Percentiles rank a stretch among this genome's conserved stretches.
phyloP scores from a whole-genome alignment of 1,140 invertebrate species.

The Sycophila sp. region DNA sequence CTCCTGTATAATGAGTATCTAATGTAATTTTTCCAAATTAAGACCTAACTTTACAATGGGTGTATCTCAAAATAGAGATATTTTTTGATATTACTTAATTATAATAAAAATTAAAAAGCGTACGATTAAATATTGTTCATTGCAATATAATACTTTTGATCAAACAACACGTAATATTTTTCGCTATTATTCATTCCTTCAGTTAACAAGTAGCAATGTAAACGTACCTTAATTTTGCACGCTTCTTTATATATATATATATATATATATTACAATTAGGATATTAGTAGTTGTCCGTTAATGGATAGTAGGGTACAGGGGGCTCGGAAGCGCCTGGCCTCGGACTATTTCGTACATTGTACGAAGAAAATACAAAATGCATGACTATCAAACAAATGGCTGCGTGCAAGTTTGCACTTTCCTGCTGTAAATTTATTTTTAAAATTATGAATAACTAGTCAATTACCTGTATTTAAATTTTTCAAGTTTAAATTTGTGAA shows the following conservation, averaged over 20 bases:
- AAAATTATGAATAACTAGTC: not conserved
- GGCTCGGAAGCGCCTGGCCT: constrained; percentile 10
- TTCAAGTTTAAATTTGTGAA: not conserved
- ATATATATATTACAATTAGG: constrained; percentile 32
- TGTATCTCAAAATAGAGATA: too few relatives aligned
- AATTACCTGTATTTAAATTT: too few relatives aligned
- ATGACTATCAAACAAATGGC: constrained; percentile 38
- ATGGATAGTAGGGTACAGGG: constrained; percentile 2
- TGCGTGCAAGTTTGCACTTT: constrained; percentile 8
- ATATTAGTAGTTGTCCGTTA: constrained; percentile 26
- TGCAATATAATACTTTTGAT: constrained; percentile 15
- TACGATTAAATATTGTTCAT: constrained; percentile 26
- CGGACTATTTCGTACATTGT: constrained; percentile 9
- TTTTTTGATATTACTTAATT: too few relatives aligned
- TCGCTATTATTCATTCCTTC: not conserved
- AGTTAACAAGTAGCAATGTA: not conserved
- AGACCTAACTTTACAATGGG: too few relatives aligned
- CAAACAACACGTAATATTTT: constrained; percentile 25
- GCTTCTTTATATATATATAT: constrained; percentile 17
- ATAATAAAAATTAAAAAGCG: not conserved
- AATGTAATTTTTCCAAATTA: too few relatives aligned
- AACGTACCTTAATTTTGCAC: not conserved
- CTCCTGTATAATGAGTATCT: too few relatives aligned
- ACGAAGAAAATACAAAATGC: not conserved
- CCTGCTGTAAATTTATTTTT: constrained; percentile 20